Evolutionary conservation across 2,113 vertebrate genomes (phyloP).

Genomic region (Onychostruthus taczanowskii): DNA sequence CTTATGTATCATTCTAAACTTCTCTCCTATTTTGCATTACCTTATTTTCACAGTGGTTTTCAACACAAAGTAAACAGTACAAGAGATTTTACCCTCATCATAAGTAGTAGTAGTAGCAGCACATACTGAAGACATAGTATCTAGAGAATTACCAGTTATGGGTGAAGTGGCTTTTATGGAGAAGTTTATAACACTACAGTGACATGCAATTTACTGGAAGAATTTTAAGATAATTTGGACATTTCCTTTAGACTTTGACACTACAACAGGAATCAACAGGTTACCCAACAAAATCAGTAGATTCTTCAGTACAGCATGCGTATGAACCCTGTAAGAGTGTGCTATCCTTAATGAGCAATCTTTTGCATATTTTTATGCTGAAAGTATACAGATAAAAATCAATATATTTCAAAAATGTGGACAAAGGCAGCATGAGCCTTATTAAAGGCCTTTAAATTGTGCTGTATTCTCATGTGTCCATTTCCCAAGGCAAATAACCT

Average conservation of each 20-base stretch:
- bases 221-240: not conserved
- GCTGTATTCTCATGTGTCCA: not conserved
- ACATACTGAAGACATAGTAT: not conserved
- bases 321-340: not conserved
- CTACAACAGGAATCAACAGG: not conserved
- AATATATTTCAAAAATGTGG: not conserved
- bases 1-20: not conserved
- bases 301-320: not conserved
- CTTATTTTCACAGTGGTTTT: not conserved
- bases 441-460: not conserved
- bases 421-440: not conserved
- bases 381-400: not conserved
- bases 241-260: not conserved
- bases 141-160: not conserved
- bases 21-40: not conserved
- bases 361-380: not conserved
- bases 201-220: not conserved
- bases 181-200: not conserved
- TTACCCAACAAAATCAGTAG: not conserved
- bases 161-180: not conserved
- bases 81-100: not conserved
- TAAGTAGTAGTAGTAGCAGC: not conserved
- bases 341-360: not conserved
- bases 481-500: not conserved
- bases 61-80: not conserved